Percentiles rank a stretch among this genome's conserved stretches.
phyloP scores from a whole-genome alignment of 2,888 invertebrate genomes.

The Oxystoma pomonae region DNA sequence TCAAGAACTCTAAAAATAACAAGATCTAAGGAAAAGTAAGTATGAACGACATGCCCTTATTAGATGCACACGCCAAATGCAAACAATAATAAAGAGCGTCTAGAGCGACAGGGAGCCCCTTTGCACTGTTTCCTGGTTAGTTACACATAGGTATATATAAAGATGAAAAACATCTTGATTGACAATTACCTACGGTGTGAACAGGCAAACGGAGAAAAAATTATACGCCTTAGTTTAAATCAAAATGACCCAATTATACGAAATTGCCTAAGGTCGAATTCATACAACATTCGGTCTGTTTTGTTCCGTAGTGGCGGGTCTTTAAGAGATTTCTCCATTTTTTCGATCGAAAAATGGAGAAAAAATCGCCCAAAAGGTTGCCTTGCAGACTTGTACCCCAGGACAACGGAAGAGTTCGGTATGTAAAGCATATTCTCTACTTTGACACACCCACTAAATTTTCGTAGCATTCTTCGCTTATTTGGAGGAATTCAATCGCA shows the following conservation, averaged over 20 bases:
- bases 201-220: conserved; percentile 10
- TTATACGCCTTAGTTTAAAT: conserved; percentile 27
- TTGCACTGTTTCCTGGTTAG: not conserved
- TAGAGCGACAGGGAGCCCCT: no score
- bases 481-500: no score
- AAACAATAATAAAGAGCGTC: no score
- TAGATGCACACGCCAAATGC: no score
- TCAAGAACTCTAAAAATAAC: no score
- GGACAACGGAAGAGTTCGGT: conserved; percentile 50
- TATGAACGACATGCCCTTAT: no score
- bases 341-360: conserved; percentile 38
- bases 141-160: not conserved
- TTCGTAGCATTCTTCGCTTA: no score
- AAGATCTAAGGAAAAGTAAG: no score
- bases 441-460: not conserved
- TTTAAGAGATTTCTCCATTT: no score
- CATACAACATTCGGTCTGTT: conserved; percentile 13
- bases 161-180: not conserved
- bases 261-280: conserved; percentile 31
- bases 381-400: conserved; percentile 48
- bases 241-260: conserved; percentile 37
- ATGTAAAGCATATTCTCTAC: conserved; percentile 19
- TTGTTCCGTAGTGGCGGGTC: not conserved
- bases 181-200: conserved; percentile 8
- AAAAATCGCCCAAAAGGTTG: conserved; percentile 38